Evolutionary conservation across 2,888 invertebrate species (phyloP), one percentile per base, ranked within the genome.

Genomic region (Ommatoiulus sabulosus): DNA sequence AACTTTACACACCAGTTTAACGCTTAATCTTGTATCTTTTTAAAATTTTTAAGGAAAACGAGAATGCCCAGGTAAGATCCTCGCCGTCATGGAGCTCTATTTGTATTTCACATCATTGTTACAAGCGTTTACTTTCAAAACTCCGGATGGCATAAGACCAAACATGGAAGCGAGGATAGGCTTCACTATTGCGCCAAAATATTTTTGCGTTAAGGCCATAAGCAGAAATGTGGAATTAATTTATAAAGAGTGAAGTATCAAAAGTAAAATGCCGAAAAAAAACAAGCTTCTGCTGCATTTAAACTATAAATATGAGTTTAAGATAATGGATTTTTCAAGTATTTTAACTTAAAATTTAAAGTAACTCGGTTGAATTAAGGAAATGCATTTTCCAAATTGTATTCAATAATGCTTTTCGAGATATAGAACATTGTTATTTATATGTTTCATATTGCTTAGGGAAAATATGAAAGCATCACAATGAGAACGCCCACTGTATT

Each of bases 71-170:
- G 89, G 89, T 10, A 86, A 89, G 63, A 57, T 6, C 0, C 44
- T 89, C 52, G 89, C 89, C 0, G 44, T 57, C 4, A 17, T 87
- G 15, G 89, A 89, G 52, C 72, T 89, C 10, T 89, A 86, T n/a
- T 48, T 89, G 63, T 89, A 89, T 43, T 15, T 89, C 24, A 44
- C 87, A 87, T 86, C 89, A 48, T 35, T 89, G 63, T 35, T 89
- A 6, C 89, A 89, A 44, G 8, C 24, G 44, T 89, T 89, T 44
- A 86, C 44, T 10, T 86, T 86, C 43, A 44, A 20, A 46, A 46
- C 86, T 17, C 10, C 43, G 43, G 44, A 44, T 44, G 86, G 86
- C 7, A 6, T 7, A 8, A 5, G 8, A 46, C 86, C 44, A 12
- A 46, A 44, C 86, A n/a, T 86, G n/a, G 86, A 86, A 86, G 44